A percentile compares a stretch with the other conserved stretches of the same genome.
phyloP scores from a whole-genome alignment of 2,113 vertebrate genomes.

The Mesocricetus auratus region DNA sequence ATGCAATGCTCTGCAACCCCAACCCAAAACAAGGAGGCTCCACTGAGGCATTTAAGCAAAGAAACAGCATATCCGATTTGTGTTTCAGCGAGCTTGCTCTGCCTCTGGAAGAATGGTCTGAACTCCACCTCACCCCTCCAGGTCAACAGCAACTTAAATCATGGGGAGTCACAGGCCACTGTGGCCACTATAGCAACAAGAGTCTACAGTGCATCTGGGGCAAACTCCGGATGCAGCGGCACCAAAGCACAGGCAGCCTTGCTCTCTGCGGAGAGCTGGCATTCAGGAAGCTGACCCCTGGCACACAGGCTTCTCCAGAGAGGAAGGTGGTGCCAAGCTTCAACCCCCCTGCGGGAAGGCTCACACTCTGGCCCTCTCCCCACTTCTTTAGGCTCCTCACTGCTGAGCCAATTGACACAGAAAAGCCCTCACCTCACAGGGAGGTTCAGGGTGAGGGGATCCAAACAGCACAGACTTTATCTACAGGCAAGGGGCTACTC shows the following conservation, averaged over 20 bases:
- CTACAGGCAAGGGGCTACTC: not conserved
- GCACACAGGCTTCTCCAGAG: conserved; percentile 1
- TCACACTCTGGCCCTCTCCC: not conserved
- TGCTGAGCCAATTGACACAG: conserved; percentile 13
- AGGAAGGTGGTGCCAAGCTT: not conserved
- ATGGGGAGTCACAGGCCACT: not conserved
- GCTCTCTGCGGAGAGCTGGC: not conserved
- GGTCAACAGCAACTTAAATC: conserved; percentile 58
- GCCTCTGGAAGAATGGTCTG: conserved; percentile 12
- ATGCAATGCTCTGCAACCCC: not conserved
- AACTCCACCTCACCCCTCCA: conserved; percentile 66
- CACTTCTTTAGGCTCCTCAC: not conserved
- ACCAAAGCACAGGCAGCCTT: conserved; percentile 16
- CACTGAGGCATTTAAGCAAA: conserved; percentile 41
- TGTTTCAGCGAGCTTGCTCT: conserved; percentile 42
- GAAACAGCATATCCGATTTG: not conserved
- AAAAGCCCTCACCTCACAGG: conserved; percentile 8
- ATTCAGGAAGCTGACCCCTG: conserved; percentile 2
- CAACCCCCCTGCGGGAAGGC: not conserved
- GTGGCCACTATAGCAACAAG: not conserved
- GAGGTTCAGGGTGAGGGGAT: not conserved
- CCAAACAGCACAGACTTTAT: not conserved
- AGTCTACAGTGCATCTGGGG: not conserved
- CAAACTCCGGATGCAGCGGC: not conserved
- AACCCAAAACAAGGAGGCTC: conserved; percentile 30